Evolutionary conservation across 2,888 invertebrate genomes (phyloP).

Genomic region (Brachycybe producta): DNA sequence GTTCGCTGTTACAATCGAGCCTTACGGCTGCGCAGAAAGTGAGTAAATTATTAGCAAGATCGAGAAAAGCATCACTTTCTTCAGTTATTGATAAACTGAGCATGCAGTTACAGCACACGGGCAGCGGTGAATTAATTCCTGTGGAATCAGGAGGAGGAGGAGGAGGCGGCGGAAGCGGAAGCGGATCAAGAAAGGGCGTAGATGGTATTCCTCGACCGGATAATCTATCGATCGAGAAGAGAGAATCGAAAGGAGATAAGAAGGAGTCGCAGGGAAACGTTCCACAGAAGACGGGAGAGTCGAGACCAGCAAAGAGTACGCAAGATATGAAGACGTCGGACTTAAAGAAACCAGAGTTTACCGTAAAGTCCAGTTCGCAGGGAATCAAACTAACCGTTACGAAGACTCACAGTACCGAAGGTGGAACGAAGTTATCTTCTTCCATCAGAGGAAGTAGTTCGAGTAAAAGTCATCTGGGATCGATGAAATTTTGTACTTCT

Average conservation of each 20-base stretch:
- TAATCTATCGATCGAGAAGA: constrained; percentile 17
- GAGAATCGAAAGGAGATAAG: constrained; percentile 39
- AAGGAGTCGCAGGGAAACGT: constrained; percentile 35
- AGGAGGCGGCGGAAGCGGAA: not conserved
- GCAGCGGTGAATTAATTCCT: constrained; percentile 16
- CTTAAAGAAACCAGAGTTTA: constrained; percentile 41
- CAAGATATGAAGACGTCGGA: constrained; percentile 19
- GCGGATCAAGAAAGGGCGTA: not conserved
- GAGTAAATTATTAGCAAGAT: constrained; percentile 6
- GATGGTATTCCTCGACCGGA: constrained; percentile 6
- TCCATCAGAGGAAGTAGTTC: constrained; percentile 3
- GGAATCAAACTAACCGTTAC: constrained; percentile 86
- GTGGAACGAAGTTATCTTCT: constrained; percentile 30
- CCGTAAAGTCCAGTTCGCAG: constrained; percentile 76
- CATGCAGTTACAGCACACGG: not conserved
- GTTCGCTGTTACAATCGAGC: constrained; percentile 39
- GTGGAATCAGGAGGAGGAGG: constrained; percentile 13
- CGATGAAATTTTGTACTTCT: constrained; percentile 22
- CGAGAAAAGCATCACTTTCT: not conserved
- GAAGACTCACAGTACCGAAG: constrained; percentile 46
- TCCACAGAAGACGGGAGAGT: constrained; percentile 25
- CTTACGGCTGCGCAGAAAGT: constrained; percentile 28
- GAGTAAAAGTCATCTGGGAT: constrained; percentile 19
- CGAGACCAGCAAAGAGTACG: constrained; percentile 15
- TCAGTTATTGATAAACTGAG: constrained; percentile 1